Evolutionary conservation across 2,113 vertebrate species (phyloP).

Genomic region (Peromyscus leucopus): DNA sequence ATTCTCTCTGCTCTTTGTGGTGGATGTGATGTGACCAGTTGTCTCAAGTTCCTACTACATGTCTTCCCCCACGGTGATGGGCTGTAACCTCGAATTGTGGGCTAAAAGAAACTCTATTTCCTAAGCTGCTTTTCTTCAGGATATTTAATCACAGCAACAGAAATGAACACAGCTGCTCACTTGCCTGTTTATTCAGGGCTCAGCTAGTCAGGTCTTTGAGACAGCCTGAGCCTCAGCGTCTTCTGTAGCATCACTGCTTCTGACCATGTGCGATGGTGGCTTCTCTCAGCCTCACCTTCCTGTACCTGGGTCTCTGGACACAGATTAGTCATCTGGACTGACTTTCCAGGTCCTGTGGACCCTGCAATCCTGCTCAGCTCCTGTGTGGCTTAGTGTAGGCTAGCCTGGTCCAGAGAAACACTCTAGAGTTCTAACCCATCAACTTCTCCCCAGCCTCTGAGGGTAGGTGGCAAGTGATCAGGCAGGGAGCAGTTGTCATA

Average conservation of each 20-base stretch:
- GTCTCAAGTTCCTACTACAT: neutral
- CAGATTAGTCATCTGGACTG: neutral
- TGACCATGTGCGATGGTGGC: neutral
- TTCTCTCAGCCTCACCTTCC: neutral
- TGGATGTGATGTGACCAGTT: too few relatives aligned
- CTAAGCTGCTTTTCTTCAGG: neutral
- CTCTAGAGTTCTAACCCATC: neutral
- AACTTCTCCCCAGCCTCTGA: neutral
- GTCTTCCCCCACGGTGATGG: neutral
- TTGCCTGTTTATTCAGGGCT: neutral
- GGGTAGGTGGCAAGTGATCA: fast-evolving
- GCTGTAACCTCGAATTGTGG: neutral
- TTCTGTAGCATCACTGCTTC: neutral
- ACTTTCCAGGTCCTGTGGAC: neutral
- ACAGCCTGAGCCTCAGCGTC: neutral
- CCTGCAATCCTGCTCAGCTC: too few relatives aligned
- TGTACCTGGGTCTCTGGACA: neutral
- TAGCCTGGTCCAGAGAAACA: neutral
- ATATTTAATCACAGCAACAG: neutral
- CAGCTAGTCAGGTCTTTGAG: neutral
- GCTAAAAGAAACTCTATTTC: neutral
- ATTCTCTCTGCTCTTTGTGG: neutral
- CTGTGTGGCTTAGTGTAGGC: neutral
- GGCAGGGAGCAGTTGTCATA: neutral
- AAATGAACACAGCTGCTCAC: too few relatives aligned